Evolutionary conservation across 2,888 invertebrate genomes (phyloP).

Genomic region (Perdita meconis): DNA sequence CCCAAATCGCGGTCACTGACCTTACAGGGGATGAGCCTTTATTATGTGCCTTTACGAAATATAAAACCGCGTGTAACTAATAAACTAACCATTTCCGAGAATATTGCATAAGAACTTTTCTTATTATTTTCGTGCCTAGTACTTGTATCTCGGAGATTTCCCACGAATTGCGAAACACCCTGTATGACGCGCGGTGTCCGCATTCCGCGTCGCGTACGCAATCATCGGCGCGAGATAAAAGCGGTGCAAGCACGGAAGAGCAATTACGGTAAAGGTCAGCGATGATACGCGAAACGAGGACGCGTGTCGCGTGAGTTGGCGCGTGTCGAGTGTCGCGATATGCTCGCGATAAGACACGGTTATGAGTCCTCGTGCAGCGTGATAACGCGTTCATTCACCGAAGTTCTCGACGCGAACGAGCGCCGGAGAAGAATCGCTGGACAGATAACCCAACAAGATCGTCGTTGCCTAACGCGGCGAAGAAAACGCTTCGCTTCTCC

Average conservation of each 20-base stretch:
- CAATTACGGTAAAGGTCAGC: conserved; percentile 27
- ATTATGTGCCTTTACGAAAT: too few species aligned
- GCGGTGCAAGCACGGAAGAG: background rate
- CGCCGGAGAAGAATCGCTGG: background rate
- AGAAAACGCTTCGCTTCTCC: background rate
- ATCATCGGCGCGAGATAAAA: conserved; percentile 2
- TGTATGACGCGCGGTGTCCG: background rate
- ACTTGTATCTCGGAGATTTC: too few species aligned
- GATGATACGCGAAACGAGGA: conserved; percentile 15
- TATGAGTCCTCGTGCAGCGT: too few species aligned
- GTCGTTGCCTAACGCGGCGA: background rate
- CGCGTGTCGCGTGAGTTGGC: conserved; percentile 23
- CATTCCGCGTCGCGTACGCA: conserved; percentile 17
- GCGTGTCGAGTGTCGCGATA: background rate
- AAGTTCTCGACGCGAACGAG: background rate
- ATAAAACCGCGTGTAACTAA: too few species aligned
- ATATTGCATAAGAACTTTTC: too few species aligned
- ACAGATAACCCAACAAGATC: background rate
- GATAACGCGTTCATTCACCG: conserved; percentile 7
- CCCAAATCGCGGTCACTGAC: too few species aligned
- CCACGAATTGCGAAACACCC: too few species aligned
- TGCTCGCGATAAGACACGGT: conserved; percentile 12
- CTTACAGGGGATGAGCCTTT: too few species aligned
- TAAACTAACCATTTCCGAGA: too few species aligned
- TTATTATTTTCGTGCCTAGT: too few species aligned